phyloP scores from a whole-genome alignment of 2,888 invertebrate species.

The Drosophila anceps region DNA sequence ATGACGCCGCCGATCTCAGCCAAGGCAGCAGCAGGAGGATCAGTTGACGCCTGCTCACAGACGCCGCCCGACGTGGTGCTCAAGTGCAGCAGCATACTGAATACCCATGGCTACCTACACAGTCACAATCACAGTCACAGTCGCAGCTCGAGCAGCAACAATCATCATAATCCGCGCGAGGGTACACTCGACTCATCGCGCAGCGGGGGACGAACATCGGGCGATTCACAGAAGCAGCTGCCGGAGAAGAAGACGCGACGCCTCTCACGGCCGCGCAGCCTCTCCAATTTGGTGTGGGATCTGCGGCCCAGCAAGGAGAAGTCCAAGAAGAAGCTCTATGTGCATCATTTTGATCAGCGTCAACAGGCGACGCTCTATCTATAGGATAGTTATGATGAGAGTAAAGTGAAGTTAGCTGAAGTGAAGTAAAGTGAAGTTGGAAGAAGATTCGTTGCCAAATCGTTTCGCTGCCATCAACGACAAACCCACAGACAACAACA shows the following conservation, averaged over 20 bases:
- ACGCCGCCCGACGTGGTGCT: conserved; percentile 82
- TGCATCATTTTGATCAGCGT: conserved; percentile 85
- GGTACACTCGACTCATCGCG: conserved; percentile 96
- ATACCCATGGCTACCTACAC: conserved; percentile 71
- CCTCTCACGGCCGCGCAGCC: conserved; percentile 92
- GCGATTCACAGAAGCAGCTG: conserved; percentile 92
- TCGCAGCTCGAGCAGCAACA: conserved; percentile 84
- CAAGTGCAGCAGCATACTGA: conserved; percentile 82
- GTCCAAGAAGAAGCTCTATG: conserved; percentile 85
- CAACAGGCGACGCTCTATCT: conserved; percentile 85
- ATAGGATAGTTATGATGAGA: conserved; percentile 59
- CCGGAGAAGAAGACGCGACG: conserved; percentile 93
- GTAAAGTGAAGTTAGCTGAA: background rate
- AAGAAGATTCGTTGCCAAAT: conserved; percentile 72
- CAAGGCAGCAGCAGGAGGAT: conserved; percentile 72
- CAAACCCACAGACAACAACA: conserved; percentile 44
- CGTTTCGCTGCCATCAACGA: conserved; percentile 76
- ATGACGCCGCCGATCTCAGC: conserved; percentile 85
- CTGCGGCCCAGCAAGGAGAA: conserved; percentile 86
- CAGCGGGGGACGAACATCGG: conserved; percentile 94
- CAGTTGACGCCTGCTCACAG: conserved; percentile 37
- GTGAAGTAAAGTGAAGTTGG: conserved; percentile 18
- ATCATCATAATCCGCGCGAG: conserved; percentile 86
- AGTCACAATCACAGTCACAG: conserved; percentile 67
- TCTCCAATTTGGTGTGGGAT: conserved; percentile 95